A percentile compares a stretch with the other conserved stretches of the same genome.
These are phyloP conservation scores for Blomia tropicalis DNA, from an alignment of 2,888 invertebrate genomes.

Conservation along the genomic window DNA sequence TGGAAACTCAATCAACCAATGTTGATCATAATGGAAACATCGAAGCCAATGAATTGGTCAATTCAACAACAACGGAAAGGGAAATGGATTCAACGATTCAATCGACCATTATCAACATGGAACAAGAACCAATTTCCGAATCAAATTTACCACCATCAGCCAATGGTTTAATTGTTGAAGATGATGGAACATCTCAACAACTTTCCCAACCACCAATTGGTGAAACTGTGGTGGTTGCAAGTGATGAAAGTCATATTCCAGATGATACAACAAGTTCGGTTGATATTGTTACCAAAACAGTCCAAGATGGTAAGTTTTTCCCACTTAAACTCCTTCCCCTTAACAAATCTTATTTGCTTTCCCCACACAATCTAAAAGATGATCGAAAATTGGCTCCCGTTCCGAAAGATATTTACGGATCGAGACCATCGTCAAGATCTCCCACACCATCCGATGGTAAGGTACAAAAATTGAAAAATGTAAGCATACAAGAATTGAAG, in stretches of 20 bases:
- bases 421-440: neutral
- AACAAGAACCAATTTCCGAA: neutral
- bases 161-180: neutral
- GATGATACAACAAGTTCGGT: neutral
- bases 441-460: neutral
- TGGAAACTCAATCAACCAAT: neutral
- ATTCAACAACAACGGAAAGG: neutral
- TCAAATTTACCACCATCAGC: neutral
- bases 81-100: neutral
- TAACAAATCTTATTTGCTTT: too few relatives aligned
- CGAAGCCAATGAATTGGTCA: neutral
- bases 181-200: neutral
- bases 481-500: slow-evolving; percentile 18
- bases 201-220: neutral
- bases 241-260: neutral
- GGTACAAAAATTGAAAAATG: slow-evolving; percentile 10
- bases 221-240: neutral
- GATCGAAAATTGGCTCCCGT: slow-evolving; percentile 15
- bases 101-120: slow-evolving; percentile 10
- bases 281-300: slow-evolving; percentile 6
- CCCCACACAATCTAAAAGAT: neutral
- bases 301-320: slow-evolving; percentile 13
- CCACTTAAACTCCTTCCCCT: neutral
- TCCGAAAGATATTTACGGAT: slow-evolving; percentile 21
- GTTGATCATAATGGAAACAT: neutral